Evolutionary conservation across 2,888 invertebrate species (phyloP), one percentile per base, ranked within the genome.

Genomic region (Clivina fossor): DNA sequence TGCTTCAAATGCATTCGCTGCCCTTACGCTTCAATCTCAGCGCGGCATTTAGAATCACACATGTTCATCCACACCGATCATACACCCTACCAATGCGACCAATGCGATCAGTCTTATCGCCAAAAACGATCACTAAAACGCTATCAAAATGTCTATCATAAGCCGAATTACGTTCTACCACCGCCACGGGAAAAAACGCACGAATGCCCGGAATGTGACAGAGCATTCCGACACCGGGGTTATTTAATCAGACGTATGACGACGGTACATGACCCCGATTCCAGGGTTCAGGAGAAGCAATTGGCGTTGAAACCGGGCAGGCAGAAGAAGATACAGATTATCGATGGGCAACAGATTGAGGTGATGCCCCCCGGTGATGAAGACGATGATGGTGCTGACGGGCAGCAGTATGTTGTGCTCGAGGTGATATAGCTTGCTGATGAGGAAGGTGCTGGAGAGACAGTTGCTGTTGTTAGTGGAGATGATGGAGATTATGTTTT

Each of bases 1-100:
- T 97, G 96, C 73, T 95, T 86, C 80, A 93, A 91, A 69, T 97
- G 97, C 72, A 90, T 90, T 62, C 74, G 93, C 5, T 97, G 97
- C 70, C 90, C 93, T 1, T 97, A 97, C 73, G 93, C 95, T 0
- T 94, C 95, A 1, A 90, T 93, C 58, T 93, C 93, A 0, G 85
- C 90, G 58, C 86, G 95, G 1, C 95, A 95, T 69, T 81, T 97
- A 41, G 94, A 94, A 72, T 92, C 93, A 2, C 97, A 97, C 73
- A 88, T 95, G 84, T 81, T 95, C 19, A 92, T 95, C 60, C 97
- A 97, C 71, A 93, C 95, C 0, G 93, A 93, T 69, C 88, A 93
- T 71, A 96, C 96, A 69, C 96, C 97, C 0, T 96, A 86, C 73
- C 81, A 84, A 56, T 97, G 96, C 70, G 86, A 90, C 46, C 80